Evolutionary conservation across 2,888 invertebrate species (phyloP), one percentile per base, ranked within the genome.

Genomic region (Erannis defoliaria): DNA sequence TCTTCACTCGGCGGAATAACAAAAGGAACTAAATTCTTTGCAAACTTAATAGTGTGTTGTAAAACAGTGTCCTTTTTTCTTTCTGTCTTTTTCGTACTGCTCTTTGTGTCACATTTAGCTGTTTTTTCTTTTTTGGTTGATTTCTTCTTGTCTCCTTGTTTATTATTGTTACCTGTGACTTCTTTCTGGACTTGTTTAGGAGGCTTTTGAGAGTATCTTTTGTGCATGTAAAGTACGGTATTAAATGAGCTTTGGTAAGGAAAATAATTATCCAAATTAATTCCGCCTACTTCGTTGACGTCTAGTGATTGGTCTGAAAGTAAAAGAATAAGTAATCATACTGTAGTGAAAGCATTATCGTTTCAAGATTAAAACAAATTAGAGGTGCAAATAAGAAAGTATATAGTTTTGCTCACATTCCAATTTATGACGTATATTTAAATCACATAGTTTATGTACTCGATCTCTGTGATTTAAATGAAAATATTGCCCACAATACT

Each of bases 141-240:
- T 49, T 37, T 71, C 62, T 60, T 71, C 67, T 38, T 58, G 29
- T 63, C 68, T 62, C 12, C 57, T 67, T 66, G 54, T 43, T 53
- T 63, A 48, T 10, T 19, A 62, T 77, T 77, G 16, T n/a, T n/a
- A n/a, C n/a, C 1, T 45, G 64, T 68, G 33, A 50, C 53, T 16
- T 67, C 64, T 48, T 68, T 70, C 5, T 54, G 45, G 61, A 64
- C 68, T 9, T 55, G 49, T 21, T 66, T 57, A 62, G 68, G 53
- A 35, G 54, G 50, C 45, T 70, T 57, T 29, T 68, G 61, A 12
- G 83, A 67, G 63, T 77, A 82, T 66, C 80, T 89, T 74, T 90
- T 91, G 58, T 92, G 92, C 21, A 88, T 75, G 58, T 82, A 92
- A 37, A 86, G 79, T 26, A 87, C 77, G 1, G 89, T 86, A 68